Base-by-base conservation (phyloP, 2,888 invertebrate genomes). In the Drepana falcataria region DNA sequence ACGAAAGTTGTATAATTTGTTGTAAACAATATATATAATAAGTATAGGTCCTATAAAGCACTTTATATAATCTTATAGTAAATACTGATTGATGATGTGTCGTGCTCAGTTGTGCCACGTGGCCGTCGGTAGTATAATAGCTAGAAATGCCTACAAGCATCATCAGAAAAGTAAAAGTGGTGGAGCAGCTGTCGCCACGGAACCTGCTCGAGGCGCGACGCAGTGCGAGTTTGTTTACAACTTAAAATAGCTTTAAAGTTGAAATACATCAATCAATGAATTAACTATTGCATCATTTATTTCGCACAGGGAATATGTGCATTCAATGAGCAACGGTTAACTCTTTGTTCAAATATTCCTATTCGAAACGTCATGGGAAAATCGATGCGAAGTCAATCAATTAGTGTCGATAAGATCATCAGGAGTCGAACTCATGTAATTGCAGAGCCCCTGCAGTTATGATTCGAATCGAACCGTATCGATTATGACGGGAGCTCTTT, bases 151-250 rank as follows among this genome's bases (percentile, higher is more conserved):
- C 74, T 73, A 48, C 56, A 5, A 62, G 56, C 56, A 53, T 66
- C 68, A 67, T 76, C 81, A 83, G 83, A 83, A 89, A 89, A 89
- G 89, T 90, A 89, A 89, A 89, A 89, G 89, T 87, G 77, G 75
- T 73, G 69, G 65, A 71, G 77, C 79, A 76, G 79, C 75, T 73
- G 74, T 65, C 68, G 71, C 73, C 73, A 64, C 70, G 59, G 59
- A 68, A 69, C 69, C 65, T 59, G 68, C 64, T 66, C 51, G 47
- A 21, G 35, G 52, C 3, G 48, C 34, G 49, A 21, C 51, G 47
- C 34, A 34, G 52, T 2, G 48, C 34, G 49, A 21, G 51, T 7
- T 35, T 47, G 21, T 44, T 79, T 75, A 74, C 71, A 69, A 75
- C 67, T 71, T 68, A 21, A 21, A 21, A 21, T 21, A 55, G 56